Percentiles rank a stretch among this genome's conserved stretches.
phyloP scores from a whole-genome alignment of 2,888 invertebrate species.

The Gymnocheta viridis region DNA sequence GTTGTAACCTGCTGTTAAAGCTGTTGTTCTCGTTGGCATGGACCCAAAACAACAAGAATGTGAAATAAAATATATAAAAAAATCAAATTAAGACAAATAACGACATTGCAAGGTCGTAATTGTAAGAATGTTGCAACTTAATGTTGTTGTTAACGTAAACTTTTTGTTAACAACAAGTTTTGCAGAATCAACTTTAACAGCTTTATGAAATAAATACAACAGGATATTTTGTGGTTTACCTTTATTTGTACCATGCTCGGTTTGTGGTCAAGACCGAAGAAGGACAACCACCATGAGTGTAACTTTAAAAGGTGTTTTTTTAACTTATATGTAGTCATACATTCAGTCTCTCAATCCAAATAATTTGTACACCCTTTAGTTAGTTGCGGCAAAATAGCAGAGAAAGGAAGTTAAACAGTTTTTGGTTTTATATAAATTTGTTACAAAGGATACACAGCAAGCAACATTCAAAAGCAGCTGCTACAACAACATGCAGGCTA shows the following conservation, averaged over 20 bases:
- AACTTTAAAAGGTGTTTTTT: neutral
- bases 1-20: conserved; percentile 26
- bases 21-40: conserved; percentile 37
- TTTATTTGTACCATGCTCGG: neutral
- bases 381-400: conserved; percentile 9
- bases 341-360: neutral
- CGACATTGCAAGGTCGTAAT: conserved; percentile 72
- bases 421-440: conserved; percentile 11
- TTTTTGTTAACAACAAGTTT: conserved; percentile 67
- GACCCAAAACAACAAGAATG: conserved; percentile 58
- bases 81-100: conserved; percentile 57
- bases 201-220: conserved; percentile 12
- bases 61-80: neutral
- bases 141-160: conserved; percentile 28
- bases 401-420: conserved; percentile 47
- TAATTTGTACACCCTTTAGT: conserved; percentile 3
- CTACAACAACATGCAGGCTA: conserved; percentile 23
- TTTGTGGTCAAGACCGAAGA: conserved; percentile 36
- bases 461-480: conserved; percentile 48
- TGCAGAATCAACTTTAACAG: conserved; percentile 51
- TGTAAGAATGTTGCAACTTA: conserved; percentile 65
- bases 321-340: neutral
- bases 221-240: conserved; percentile 60
- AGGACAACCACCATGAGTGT: conserved; percentile 9
- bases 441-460: conserved; percentile 28